phyloP scores from a whole-genome alignment of 1,140 invertebrate genomes.

The Leguminivora glycinivorella region DNA sequence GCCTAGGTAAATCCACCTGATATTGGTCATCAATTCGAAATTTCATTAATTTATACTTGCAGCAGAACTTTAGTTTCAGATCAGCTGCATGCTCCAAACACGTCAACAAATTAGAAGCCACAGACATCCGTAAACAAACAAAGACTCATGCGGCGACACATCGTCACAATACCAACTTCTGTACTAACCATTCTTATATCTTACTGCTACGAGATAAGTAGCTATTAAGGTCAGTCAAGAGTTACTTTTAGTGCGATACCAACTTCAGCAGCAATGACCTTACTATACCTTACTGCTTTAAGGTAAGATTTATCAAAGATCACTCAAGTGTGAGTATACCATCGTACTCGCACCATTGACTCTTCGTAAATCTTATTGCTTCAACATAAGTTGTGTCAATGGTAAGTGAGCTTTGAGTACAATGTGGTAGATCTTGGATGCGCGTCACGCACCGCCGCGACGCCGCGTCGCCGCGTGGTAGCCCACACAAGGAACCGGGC shows the following conservation, averaged over 20 bases:
- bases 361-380: not conserved
- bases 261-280: not conserved
- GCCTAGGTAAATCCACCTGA: no score
- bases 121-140: slow-evolving; percentile 32
- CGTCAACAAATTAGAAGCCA: slow-evolving; percentile 2
- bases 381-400: not conserved
- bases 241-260: no score
- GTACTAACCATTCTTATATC: not conserved
- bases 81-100: not conserved
- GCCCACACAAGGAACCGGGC: slow-evolving; percentile 42
- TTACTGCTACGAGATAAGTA: no score
- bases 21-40: no score
- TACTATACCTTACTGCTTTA: not conserved
- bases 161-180: not conserved
- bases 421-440: slow-evolving; percentile 38
- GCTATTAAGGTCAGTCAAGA: no score
- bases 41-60: no score
- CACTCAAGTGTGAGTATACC: slow-evolving; percentile 8
- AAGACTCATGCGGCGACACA: slow-evolving; percentile 29
- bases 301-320: not conserved
- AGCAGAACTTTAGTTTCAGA: not conserved
- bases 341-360: no score
- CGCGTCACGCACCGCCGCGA: slow-evolving; percentile 45
- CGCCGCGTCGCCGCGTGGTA: slow-evolving; percentile 44
- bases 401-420: slow-evolving; percentile 22